Percentiles rank a stretch among this genome's conserved stretches.
Evolutionary conservation across 37 sponge, comb jelly and placozoan species (phyloP).

Genomic region (Corticium candelabrum): DNA sequence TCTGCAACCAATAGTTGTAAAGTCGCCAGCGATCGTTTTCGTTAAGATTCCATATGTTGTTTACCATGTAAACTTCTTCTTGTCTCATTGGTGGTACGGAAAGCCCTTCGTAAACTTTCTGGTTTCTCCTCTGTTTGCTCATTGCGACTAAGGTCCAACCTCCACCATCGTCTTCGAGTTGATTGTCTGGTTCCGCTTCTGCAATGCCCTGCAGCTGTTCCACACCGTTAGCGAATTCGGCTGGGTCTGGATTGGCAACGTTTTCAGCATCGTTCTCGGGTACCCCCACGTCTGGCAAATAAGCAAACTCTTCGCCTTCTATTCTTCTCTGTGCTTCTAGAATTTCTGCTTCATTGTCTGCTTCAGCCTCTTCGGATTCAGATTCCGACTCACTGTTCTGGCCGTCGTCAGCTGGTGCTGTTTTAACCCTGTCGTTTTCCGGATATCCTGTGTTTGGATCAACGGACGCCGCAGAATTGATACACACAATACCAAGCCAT

Average conservation of each 20-base stretch:
- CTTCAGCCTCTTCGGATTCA: conserved; percentile 30
- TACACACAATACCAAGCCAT: neutral
- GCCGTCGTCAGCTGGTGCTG: neutral
- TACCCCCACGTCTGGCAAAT: no score
- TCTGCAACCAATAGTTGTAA: conserved; percentile 55
- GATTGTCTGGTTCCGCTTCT: conserved; percentile 2
- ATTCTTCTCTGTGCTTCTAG: conserved; percentile 44
- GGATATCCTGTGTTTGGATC: no score
- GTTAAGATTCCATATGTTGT: conserved; percentile 11
- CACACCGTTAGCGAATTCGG: no score
- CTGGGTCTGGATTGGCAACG: neutral
- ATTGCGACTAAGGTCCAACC: conserved; percentile 43
- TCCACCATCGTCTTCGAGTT: neutral
- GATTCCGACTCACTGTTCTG: no score
- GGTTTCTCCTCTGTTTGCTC: conserved; percentile 10
- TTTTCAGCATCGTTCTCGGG: neutral
- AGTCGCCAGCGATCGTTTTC: conserved; percentile 29
- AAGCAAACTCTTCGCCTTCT: conserved; percentile 49
- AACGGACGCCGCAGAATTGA: neutral
- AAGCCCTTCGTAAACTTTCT: conserved; percentile 25
- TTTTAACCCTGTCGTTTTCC: conserved; percentile 2
- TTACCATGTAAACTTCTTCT: conserved; percentile 17
- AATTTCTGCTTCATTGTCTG: conserved; percentile 47
- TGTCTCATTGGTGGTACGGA: conserved; percentile 30
- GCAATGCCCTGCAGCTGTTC: no score